Conservation (phyloP, 1,140 invertebrate species). For the Aphelinus atriplicis region DNA sequence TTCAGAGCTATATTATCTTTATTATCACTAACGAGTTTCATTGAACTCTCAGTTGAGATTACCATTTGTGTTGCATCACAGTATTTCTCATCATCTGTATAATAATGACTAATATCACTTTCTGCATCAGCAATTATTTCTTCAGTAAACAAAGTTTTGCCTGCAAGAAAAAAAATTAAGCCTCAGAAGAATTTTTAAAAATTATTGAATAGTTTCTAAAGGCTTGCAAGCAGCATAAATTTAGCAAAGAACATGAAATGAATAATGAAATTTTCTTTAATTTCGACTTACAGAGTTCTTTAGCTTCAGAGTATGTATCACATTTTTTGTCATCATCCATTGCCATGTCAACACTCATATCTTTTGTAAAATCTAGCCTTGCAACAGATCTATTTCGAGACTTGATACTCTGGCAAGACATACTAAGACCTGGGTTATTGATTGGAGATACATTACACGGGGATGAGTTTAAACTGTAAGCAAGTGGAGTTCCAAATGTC, state of each 20-base stretch:
- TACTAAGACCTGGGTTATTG: constrained; percentile 42
- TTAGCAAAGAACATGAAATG: constrained; percentile 18
- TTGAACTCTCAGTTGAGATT: constrained; percentile 28
- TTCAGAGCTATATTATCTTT: constrained; percentile 35
- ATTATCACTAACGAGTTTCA: constrained; percentile 31
- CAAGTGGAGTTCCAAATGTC: constrained; percentile 47
- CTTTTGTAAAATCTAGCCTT: constrained; percentile 53
- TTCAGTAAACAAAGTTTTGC: constrained; percentile 30
- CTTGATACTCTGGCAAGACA: constrained; percentile 53
- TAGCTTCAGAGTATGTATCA: no score
- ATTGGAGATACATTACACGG: constrained; percentile 59
- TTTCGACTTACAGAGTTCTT: no score
- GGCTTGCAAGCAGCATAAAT: constrained; percentile 1
- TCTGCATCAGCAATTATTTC: constrained; percentile 14
- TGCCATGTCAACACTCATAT: constrained; percentile 54
- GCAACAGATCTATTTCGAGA: constrained; percentile 45
- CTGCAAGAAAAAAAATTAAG: constrained; percentile 4
- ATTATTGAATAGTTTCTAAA: background rate
- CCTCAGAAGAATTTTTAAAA: constrained; percentile 1
- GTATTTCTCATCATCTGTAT: constrained; percentile 1
- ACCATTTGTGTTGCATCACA: constrained; percentile 30
- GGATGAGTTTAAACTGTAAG: constrained; percentile 45
- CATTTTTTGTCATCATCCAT: constrained; percentile 39
- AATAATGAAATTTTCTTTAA: no score
- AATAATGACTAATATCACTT: constrained; percentile 15